Base-by-base conservation (phyloP, 2,797 vertebrate genomes). In the Synanceia verrucosa region DNA sequence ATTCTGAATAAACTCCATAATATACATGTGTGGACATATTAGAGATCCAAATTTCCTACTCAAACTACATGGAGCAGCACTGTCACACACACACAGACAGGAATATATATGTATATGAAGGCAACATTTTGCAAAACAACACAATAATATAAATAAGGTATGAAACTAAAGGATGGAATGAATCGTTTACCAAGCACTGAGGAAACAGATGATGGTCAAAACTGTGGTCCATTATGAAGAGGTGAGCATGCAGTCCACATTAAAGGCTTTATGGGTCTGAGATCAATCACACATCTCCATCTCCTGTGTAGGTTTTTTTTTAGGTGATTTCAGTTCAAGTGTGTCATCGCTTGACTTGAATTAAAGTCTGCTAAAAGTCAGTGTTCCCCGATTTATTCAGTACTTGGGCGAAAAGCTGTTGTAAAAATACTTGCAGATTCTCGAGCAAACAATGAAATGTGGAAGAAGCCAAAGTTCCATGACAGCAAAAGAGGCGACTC, bases 111-210 rank as follows among this genome's bases (percentile, higher is more conserved):
- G 16, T 48, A 41, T 41, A 41, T 16, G 12, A 52, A 36, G 34
- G 81, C 46, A 70, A n/a, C 14, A 55, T 64, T 57, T 29, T 28
- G 21, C 52, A 39, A 31, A 70, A 68, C 41, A 58, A 50, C 31
- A 2, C 13, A 69, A 70, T 37, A 28, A 67, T 31, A 70, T 34
- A 62, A 12, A 48, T 11, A 60, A 52, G 52, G 33, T 9, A 34
- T 53, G 31, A 70, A 85, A 77, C 6, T 6, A 36, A 59, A 41
- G 14, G 29, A 58, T 79, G 76, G 79, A 86, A 85, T 81, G 33
- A 41, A 44, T 46, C 4, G 46, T 74, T 48, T 48, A 37, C 9
- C 23, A 55, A 21, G 67, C 2, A 48, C 4, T 16, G 33, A 8
- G 39, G 16, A 67, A 70, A 61, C 9, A 26, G 37, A 56, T 41